Base-by-base conservation (phyloP, 2,888 invertebrate genomes). In the Dolichopus griseipennis region DNA sequence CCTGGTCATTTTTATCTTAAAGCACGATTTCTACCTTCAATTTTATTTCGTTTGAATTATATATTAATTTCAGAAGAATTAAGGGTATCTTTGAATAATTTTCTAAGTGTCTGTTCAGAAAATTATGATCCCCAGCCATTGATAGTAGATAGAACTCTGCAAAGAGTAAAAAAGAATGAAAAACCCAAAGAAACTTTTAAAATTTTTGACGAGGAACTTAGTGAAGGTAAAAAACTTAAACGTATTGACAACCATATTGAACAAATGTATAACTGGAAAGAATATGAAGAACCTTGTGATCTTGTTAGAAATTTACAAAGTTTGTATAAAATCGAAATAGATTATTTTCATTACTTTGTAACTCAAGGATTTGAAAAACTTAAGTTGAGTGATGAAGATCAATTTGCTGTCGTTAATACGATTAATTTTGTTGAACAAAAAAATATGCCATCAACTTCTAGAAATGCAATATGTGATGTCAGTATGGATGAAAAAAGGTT, bases 1-100 rank as follows among this genome's bases (percentile, higher is more conserved):
- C 90, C 92, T 0, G 85, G 88, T 21, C 83, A 89, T 15, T 83
- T 95, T 70, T 97, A 95, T 93, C 84, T 91, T 27, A 95, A 97
- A 80, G 90, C 92, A 0, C 86, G 88, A 1, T 85, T 91, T 67
- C 77, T 99, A 68, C 97, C 98, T 0, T 90, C 92, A 22, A 86
- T 96, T 69, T 76, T 97, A 41, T 92, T 94, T 76, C 87, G 97
- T 77, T 37, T 81, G 0, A 70, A 76, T 37, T 80, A 71, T 37
- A 74, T 81, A 70, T 70, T 82, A 15, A 75, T 78, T 67, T 81
- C 81, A 0, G 81, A 82, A 69, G 69, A 74, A 2, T 34, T 82
- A 33, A 78, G 82, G 0, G 81, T 82, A 0, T 83, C 84, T 1
- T 72, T 81, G 2, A 80, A 79, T 69, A 65, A 68, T 10, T 77